Evolutionary conservation across 2,888 invertebrate genomes (phyloP).

Genomic region (Diarsia mendica): DNA sequence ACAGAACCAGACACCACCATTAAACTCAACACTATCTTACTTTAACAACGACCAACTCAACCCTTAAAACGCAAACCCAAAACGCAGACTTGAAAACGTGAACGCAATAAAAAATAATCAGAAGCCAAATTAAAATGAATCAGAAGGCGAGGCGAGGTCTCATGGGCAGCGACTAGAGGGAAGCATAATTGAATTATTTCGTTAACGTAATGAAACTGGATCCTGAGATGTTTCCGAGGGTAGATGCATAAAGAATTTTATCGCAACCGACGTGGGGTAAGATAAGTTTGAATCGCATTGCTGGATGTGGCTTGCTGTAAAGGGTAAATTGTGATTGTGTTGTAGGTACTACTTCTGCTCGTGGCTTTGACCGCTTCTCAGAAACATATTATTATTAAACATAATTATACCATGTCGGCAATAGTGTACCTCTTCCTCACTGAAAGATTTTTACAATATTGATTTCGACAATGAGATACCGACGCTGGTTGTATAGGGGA

Average conservation of each 20-base stretch:
- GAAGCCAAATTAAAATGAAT: conserved; percentile 62
- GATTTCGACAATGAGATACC: background rate
- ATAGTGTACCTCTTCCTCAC: background rate
- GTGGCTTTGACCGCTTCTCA: background rate
- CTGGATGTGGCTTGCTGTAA: conserved; percentile 59
- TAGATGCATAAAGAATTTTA: conserved; percentile 86
- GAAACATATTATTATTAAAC: background rate
- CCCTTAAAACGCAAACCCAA: conserved; percentile 38
- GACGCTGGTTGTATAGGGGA: background rate
- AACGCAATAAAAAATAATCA: conserved; percentile 66
- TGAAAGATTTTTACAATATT: background rate
- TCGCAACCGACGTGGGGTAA: conserved; percentile 67
- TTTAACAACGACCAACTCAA: conserved; percentile 10
- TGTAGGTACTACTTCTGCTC: background rate
- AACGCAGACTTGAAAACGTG: conserved; percentile 46
- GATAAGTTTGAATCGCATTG: conserved; percentile 32
- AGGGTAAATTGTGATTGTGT: background rate
- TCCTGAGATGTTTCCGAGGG: conserved; percentile 81
- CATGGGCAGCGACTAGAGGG: conserved; percentile 50
- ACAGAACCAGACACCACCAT: background rate
- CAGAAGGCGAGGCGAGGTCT: conserved; percentile 51
- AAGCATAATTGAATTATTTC: conserved; percentile 87
- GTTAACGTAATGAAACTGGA: conserved; percentile 87
- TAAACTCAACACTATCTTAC: background rate
- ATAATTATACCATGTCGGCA: background rate